These are phyloP conservation scores for Mus spicilegus DNA, from an alignment of 2,113 vertebrate genomes.

Conservation along the genomic window DNA sequence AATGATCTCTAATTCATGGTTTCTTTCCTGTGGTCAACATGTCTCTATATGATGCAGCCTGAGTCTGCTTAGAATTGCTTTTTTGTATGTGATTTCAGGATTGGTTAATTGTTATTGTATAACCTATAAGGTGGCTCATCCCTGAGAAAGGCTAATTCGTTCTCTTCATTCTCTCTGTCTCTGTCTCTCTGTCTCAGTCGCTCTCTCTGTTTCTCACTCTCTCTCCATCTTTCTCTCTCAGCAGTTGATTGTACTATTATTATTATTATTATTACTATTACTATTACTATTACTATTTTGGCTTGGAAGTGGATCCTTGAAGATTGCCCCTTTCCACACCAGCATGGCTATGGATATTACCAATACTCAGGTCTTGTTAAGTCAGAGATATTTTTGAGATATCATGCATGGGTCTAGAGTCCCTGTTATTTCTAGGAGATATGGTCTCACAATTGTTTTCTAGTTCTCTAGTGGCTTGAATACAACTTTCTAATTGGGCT, in stretches of 20 bases:
- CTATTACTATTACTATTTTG: background rate
- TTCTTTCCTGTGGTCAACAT: background rate
- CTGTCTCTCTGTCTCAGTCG: too few species aligned
- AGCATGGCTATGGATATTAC: background rate
- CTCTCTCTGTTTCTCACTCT: background rate
- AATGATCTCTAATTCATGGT: background rate
- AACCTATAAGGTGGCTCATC: background rate
- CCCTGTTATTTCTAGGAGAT: background rate
- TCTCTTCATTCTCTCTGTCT: too few species aligned
- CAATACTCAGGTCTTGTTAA: background rate
- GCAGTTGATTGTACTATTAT: background rate
- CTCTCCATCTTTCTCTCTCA: background rate
- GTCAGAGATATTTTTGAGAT: background rate
- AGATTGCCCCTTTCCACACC: accelerated
- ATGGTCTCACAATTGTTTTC: background rate
- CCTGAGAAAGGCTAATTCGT: background rate
- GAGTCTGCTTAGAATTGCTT: background rate
- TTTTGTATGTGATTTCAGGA: background rate
- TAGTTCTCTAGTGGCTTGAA: background rate
- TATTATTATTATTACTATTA: background rate
- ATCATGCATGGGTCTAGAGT: too few species aligned
- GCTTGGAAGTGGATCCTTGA: background rate
- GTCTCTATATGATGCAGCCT: background rate
- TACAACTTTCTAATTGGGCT: background rate
- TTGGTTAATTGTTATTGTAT: background rate